Base-by-base conservation (phyloP, 2,888 invertebrate species). In the Megastigmus dorsalis region DNA sequence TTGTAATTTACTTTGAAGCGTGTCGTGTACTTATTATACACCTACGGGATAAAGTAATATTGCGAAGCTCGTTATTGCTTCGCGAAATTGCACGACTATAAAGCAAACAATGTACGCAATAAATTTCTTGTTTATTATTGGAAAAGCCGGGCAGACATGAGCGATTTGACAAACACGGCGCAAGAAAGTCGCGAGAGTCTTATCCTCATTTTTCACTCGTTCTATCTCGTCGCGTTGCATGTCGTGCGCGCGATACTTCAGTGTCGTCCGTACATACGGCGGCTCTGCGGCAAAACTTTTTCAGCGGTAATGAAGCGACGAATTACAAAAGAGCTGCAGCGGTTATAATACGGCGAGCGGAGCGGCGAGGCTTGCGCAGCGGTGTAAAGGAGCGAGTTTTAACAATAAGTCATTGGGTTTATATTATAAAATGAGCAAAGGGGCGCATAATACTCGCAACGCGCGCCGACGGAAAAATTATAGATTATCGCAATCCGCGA, bases 391-490 rank as follows among this genome's bases (percentile, higher is more conserved):
- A 18, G 20, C 70, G 62, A 45, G 50, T 50, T 36, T 65, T 52
- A 66, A 72, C 72, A 66, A 72, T 52, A 48, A 72, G 55, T 63
- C 55, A 55, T 36, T 55, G 63, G 10, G 33, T 23, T n/a, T n/a
- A n/a, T n/a, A 18, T 33, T 36, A 26, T 48, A 67, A n/a, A n/a
- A n/a, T n/a, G n/a, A n/a, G n/a, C n/a, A n/a, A n/a, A 52, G 38
- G 50, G 33, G 48, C 48, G 33, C n/a, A 20, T 36, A 33, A 20
- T 15, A 15, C n/a, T n/a, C n/a, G n/a, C 4, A 9, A 23, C 10
- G 30, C 15, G 1, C 7, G 9, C 26, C 36, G 23, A 26, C 3
- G 15, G 41, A 69, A 60, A 69, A 60, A 52, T 60, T 60, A 33
- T 15, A 23, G 41, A 41, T 59, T 69, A 69, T 69, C 60, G 69